A percentile compares a stretch with the other conserved stretches of the same genome.
These are phyloP conservation scores for Theodoxus fluviatilis DNA, from an alignment of 2,888 invertebrate genomes.

Conservation along the genomic window DNA sequence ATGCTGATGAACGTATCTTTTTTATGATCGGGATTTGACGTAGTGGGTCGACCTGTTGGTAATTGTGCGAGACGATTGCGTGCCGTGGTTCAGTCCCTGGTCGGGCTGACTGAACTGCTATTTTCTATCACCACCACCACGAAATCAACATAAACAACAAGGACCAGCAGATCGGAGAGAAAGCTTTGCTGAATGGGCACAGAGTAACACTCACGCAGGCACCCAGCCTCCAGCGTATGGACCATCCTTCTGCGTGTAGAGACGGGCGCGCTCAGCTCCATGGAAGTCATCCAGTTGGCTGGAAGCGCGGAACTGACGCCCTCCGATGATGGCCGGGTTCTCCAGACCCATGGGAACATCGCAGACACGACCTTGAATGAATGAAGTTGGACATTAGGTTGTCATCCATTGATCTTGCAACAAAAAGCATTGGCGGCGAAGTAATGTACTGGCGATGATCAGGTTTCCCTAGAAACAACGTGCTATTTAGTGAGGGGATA, in stretches of 20 bases:
- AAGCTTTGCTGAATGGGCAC: not conserved
- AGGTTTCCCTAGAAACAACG: too few relatives aligned
- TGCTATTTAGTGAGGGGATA: too few relatives aligned
- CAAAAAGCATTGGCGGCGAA: too few relatives aligned
- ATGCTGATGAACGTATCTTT: too few relatives aligned
- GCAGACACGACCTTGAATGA: slow-evolving; percentile 39
- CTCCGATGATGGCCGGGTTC: slow-evolving; percentile 41
- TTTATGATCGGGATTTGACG: too few relatives aligned
- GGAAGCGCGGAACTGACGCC: slow-evolving; percentile 49
- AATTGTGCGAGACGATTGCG: too few relatives aligned
- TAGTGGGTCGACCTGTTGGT: too few relatives aligned
- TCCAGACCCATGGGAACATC: slow-evolving; percentile 49
- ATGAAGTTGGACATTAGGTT: not conserved
- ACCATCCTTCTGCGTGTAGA: slow-evolving; percentile 47
- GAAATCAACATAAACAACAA: too few relatives aligned
- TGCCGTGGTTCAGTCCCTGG: too few relatives aligned
- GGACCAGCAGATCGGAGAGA: not conserved
- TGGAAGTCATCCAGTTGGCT: slow-evolving; percentile 40
- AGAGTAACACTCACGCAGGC: slow-evolving; percentile 37
- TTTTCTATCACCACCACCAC: too few relatives aligned
- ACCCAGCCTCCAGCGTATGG: slow-evolving; percentile 47
- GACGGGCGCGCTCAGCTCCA: slow-evolving; percentile 43
- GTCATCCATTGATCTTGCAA: not conserved
- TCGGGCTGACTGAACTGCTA: too few relatives aligned
- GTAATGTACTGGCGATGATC: too few relatives aligned